phyloP scores from a whole-genome alignment of 2,113 vertebrate species.

The Haliaeetus leucogaster region DNA sequence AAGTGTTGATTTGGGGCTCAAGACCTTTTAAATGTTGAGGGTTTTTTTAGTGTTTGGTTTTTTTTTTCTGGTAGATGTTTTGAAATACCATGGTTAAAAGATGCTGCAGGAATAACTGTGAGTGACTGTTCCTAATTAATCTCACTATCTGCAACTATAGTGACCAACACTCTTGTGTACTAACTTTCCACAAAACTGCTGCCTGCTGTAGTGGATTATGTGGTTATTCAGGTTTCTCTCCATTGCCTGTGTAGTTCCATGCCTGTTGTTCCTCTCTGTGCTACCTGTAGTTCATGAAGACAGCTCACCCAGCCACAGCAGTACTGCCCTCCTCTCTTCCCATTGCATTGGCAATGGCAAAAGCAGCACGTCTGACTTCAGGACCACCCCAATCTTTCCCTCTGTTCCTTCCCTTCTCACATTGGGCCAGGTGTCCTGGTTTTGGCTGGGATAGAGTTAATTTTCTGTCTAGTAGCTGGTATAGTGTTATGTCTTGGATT shows the following conservation, averaged over 20 bases:
- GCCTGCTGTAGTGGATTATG: background rate
- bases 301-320: background rate
- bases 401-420: background rate
- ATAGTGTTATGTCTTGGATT: too few relatives aligned
- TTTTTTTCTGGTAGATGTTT: background rate
- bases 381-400: background rate
- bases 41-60: accelerated
- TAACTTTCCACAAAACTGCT: background rate
- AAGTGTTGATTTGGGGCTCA: background rate
- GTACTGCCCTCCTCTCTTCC: background rate
- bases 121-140: background rate
- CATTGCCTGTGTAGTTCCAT: background rate
- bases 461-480: too few relatives aligned
- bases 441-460: too few relatives aligned
- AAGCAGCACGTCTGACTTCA: background rate
- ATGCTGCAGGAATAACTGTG: background rate
- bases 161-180: background rate
- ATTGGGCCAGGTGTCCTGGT: background rate
- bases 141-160: background rate
- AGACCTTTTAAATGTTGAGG: background rate
- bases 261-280: background rate
- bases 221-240: background rate
- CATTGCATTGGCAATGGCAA: background rate
- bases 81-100: background rate
- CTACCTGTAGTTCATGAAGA: background rate